These are phyloP conservation scores for Mormyrus proboscirostris DNA, from an alignment of 2,797 vertebrate genomes.

Conservation along the genomic window DNA sequence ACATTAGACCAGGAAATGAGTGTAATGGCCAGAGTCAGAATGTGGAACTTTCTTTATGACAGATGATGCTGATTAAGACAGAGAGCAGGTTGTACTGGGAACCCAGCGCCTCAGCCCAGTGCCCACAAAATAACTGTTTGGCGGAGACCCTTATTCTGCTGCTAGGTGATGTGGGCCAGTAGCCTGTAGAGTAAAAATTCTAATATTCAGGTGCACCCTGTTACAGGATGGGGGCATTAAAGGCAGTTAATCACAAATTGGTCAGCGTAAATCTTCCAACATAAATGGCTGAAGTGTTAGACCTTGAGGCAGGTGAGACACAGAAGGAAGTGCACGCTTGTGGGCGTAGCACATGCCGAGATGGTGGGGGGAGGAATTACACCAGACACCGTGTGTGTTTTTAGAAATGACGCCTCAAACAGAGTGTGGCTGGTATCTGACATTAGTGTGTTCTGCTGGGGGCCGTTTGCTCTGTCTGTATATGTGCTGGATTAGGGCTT, in stretches of 20 bases:
- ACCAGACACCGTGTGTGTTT: not conserved
- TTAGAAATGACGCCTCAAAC: not conserved
- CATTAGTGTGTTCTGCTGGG: constrained; percentile 60
- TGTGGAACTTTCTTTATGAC: constrained; percentile 46
- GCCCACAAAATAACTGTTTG: not conserved
- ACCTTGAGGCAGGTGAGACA: not conserved
- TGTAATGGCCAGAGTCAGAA: constrained; percentile 59
- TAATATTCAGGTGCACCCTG: not conserved
- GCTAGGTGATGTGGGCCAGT: not conserved
- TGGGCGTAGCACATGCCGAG: not conserved
- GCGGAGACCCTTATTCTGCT: not conserved
- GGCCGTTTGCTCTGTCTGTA: constrained; percentile 66
- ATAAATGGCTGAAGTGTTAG: not conserved
- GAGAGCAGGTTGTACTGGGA: constrained; percentile 28
- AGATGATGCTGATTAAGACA: constrained; percentile 66
- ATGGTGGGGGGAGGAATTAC: not conserved
- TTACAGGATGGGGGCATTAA: no score
- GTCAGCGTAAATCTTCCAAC: not conserved
- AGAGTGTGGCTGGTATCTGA: constrained; percentile 30
- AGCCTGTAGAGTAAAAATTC: not conserved
- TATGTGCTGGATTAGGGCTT: constrained; percentile 70
- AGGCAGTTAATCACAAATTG: not conserved
- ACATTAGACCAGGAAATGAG: constrained; percentile 70
- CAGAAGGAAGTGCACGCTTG: not conserved
- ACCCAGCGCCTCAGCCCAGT: not conserved